These are phyloP conservation scores for Rhinoraja longicauda DNA, from an alignment of 2,797 vertebrate species.

Conservation along the genomic window DNA sequence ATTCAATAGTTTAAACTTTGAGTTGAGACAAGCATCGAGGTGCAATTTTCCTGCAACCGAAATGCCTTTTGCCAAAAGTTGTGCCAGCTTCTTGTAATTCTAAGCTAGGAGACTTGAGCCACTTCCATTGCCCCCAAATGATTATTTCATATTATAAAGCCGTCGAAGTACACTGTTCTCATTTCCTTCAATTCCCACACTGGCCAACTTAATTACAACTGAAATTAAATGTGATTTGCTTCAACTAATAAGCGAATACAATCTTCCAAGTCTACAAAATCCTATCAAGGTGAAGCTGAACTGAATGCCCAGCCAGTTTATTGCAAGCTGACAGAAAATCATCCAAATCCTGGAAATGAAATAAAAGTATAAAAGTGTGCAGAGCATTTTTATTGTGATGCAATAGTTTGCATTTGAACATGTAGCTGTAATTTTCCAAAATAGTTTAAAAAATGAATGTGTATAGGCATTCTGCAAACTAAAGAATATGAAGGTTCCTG, in stretches of 20 bases:
- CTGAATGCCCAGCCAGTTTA: neutral
- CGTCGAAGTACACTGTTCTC: neutral
- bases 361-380: neutral
- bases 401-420: neutral
- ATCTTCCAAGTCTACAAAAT: conserved; percentile 7
- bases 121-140: neutral
- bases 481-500: too few species aligned
- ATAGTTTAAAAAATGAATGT: too few species aligned
- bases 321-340: neutral
- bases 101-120: neutral
- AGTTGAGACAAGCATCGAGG: neutral
- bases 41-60: neutral
- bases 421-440: too few species aligned
- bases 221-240: conserved; percentile 10
- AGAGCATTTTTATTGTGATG: neutral
- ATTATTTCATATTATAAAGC: neutral
- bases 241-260: neutral
- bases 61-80: neutral
- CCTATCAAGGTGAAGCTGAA: neutral
- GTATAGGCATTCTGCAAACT: too few species aligned
- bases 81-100: neutral
- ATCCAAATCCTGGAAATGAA: neutral
- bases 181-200: too few species aligned
- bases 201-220: neutral
- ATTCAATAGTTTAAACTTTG: too few species aligned